Evolutionary conservation across 2,888 invertebrate species (phyloP).

Genomic region (Acrocyrtus sp.): DNA sequence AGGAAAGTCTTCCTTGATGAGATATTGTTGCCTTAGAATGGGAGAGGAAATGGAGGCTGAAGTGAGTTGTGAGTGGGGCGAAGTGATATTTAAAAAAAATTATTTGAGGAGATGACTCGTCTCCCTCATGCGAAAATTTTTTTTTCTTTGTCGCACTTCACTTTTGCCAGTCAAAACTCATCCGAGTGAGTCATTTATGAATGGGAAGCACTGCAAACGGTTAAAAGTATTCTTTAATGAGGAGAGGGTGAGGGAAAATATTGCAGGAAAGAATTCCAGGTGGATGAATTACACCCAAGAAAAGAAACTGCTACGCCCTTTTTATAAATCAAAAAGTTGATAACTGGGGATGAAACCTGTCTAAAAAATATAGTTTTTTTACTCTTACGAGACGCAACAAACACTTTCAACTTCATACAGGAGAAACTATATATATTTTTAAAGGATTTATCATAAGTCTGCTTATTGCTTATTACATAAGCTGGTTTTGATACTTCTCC

Average conservation of each 20-base stretch:
- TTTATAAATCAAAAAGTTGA: conserved; percentile 41
- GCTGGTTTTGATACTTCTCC: too few relatives aligned
- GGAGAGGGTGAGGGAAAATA: not conserved
- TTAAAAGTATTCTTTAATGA: not conserved
- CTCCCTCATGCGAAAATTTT: not conserved
- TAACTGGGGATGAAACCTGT: conserved; percentile 29
- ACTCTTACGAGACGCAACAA: not conserved
- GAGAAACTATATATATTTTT: not conserved
- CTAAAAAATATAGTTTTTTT: not conserved
- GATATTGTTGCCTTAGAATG: too few relatives aligned
- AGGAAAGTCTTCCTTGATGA: not conserved
- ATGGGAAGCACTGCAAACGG: too few relatives aligned
- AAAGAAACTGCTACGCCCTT: conserved; percentile 19
- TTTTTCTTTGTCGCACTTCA: not conserved
- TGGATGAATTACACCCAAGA: not conserved
- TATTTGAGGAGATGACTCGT: not conserved
- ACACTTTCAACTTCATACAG: not conserved
- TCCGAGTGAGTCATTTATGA: too few relatives aligned
- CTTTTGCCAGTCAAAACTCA: not conserved
- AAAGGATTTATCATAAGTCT: not conserved
- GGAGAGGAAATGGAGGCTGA: too few relatives aligned
- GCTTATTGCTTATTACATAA: not conserved
- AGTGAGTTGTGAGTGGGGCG: too few relatives aligned
- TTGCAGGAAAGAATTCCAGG: not conserved
- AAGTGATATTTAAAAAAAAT: not conserved